phyloP scores from a whole-genome alignment of 2,888 invertebrate genomes.

The Polietes domitor region DNA sequence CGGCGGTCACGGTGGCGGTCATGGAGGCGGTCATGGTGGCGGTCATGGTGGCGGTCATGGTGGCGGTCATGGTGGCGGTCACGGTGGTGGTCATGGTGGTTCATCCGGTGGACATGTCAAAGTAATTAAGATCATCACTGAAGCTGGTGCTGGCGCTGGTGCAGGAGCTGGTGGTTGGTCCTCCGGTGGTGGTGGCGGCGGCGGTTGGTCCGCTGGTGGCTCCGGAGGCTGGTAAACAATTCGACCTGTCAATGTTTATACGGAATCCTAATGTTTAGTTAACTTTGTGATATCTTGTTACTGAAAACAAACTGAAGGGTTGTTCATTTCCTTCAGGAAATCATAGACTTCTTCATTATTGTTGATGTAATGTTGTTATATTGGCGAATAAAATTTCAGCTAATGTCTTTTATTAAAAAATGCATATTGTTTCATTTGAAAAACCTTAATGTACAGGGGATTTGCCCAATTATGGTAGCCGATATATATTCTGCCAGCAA shows the following conservation, averaged over 20 bases:
- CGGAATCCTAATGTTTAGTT: constrained; percentile 22
- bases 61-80: background rate
- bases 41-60: constrained; percentile 30
- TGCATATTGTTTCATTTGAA: too few species aligned
- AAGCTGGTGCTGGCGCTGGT: constrained; percentile 38
- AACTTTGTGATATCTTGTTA: constrained; percentile 45
- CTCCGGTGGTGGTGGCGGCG: constrained; percentile 31
- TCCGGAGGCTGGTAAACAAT: constrained; percentile 46
- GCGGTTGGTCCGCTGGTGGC: constrained; percentile 36
- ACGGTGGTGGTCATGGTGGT: constrained; percentile 24
- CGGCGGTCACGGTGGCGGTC: constrained; percentile 68
- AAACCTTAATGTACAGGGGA: too few species aligned
- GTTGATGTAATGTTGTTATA: constrained; percentile 16
- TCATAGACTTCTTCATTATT: background rate
- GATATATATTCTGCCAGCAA: too few species aligned
- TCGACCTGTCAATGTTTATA: background rate
- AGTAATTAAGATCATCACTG: constrained; percentile 49
- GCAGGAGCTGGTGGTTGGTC: constrained; percentile 39
- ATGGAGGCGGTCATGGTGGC: constrained; percentile 51
- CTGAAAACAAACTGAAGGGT: constrained; percentile 13
- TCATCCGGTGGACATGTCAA: constrained; percentile 36
- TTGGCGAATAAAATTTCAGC: background rate
- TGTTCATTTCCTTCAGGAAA: background rate
- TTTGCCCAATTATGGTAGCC: too few species aligned
- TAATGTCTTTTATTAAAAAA: background rate